phyloP scores from a whole-genome alignment of 1,140 invertebrate genomes.

The Bombus pyrosoma region DNA sequence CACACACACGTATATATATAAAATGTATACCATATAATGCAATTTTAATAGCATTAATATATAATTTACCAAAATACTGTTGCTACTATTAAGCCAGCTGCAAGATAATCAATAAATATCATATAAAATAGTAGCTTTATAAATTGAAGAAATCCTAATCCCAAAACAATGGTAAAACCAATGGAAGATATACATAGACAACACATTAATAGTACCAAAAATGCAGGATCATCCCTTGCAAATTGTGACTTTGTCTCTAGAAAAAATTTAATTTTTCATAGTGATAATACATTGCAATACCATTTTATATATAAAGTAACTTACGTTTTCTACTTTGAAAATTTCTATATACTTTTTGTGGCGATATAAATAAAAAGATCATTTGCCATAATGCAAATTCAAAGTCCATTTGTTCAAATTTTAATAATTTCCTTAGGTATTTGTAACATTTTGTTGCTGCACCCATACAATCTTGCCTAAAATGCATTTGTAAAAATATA shows the following conservation, averaged over 20 bases:
- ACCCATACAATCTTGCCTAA: slow-evolving; percentile 88
- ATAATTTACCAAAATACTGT: slow-evolving; percentile 92
- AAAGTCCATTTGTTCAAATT: slow-evolving; percentile 99
- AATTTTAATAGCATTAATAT: not conserved
- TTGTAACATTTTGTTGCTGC: slow-evolving; percentile 96
- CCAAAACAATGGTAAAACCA: slow-evolving; percentile 93
- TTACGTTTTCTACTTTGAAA: slow-evolving; percentile 99
- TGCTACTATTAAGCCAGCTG: slow-evolving; percentile 93
- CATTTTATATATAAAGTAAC: slow-evolving; percentile 72
- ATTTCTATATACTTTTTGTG: slow-evolving; percentile 99
- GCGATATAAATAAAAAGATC: slow-evolving; percentile 96
- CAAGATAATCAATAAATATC: slow-evolving; percentile 97
- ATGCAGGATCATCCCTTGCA: slow-evolving; percentile 99
- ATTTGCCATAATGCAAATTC: slow-evolving; percentile 99
- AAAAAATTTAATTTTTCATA: slow-evolving; percentile 76
- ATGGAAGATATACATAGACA: slow-evolving; percentile 95
- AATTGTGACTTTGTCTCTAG: slow-evolving; percentile 99
- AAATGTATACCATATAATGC: not conserved
- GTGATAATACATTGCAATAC: not conserved
- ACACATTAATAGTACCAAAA: slow-evolving; percentile 94
- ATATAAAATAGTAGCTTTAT: slow-evolving; percentile 95
- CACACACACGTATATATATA: not conserved
- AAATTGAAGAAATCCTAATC: slow-evolving; percentile 89
- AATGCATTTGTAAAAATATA: slow-evolving; percentile 23
- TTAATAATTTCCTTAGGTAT: slow-evolving; percentile 94